Conservation (phyloP, 2,113 vertebrate genomes). For the Chionomys nivalis region DNA sequence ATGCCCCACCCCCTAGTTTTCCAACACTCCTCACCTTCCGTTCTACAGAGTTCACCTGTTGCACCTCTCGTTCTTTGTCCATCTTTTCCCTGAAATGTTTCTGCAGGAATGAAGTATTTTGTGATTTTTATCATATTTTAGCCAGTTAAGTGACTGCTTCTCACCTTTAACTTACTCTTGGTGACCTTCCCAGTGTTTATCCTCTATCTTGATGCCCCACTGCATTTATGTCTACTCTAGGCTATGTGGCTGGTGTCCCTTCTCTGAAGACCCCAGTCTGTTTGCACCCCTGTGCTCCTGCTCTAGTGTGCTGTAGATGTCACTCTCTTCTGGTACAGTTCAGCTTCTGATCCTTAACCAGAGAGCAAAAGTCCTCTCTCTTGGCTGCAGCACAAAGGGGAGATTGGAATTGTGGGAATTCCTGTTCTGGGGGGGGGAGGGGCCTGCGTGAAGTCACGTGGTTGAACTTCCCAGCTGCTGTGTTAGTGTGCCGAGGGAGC, state of each 20-base stretch:
- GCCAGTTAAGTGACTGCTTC: not conserved
- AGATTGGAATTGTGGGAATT: not conserved
- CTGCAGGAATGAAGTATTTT: not conserved
- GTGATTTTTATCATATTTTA: not conserved
- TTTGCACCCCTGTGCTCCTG: not conserved
- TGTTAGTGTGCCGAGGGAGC: slow-evolving; percentile 4
- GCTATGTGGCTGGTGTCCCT: not conserved
- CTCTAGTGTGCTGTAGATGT: not conserved
- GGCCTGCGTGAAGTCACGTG: not conserved
- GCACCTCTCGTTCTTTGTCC: not conserved
- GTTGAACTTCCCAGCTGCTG: not conserved
- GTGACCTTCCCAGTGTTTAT: not conserved
- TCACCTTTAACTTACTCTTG: not conserved
- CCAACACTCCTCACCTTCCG: not conserved
- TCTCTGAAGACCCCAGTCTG: not conserved
- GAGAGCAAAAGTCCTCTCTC: not conserved
- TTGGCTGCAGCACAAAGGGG: slow-evolving; percentile 22
- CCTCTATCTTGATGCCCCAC: not conserved
- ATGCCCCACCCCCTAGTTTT: too few relatives aligned
- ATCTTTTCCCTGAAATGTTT: not conserved
- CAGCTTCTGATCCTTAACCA: not conserved
- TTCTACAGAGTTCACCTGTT: not conserved
- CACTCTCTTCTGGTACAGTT: not conserved
- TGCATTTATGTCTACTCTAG: not conserved
- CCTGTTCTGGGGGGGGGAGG: too few relatives aligned